Conservation (phyloP, 1,140 invertebrate genomes). For the Littorina saxatilis region DNA sequence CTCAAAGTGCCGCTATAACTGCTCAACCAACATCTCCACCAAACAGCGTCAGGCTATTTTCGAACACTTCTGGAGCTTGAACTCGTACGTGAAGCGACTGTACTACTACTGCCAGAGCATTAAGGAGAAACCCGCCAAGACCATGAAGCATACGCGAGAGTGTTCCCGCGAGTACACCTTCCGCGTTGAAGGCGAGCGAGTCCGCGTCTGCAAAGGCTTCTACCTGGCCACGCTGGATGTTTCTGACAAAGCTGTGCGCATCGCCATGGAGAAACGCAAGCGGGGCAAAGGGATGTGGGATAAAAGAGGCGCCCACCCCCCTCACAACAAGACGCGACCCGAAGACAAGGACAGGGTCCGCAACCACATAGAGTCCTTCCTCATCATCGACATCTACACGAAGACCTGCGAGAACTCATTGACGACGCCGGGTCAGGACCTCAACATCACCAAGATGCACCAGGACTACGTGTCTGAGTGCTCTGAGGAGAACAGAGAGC, state of each 20-base stretch:
- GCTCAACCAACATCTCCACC: neutral
- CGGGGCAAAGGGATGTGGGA: neutral
- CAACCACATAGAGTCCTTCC: slow-evolving; percentile 13
- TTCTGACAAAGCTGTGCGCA: slow-evolving; percentile 31
- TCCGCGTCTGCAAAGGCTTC: slow-evolving; percentile 31
- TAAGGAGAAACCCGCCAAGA: slow-evolving; percentile 31
- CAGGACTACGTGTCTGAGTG: neutral
- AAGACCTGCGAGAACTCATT: neutral
- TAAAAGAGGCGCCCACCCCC: neutral
- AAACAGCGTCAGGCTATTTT: slow-evolving; percentile 25
- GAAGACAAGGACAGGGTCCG: slow-evolving; percentile 5
- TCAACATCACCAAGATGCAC: neutral
- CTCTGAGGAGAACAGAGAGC: neutral
- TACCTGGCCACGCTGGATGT: slow-evolving; percentile 35
- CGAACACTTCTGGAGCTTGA: slow-evolving; percentile 20
- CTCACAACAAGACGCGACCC: neutral
- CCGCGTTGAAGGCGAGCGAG: slow-evolving; percentile 9
- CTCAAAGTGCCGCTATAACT: slow-evolving; percentile 32
- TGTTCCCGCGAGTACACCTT: slow-evolving; percentile 35
- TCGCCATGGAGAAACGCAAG: slow-evolving; percentile 36
- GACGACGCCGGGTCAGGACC: neutral
- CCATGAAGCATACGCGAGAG: slow-evolving; percentile 31
- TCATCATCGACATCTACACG: slow-evolving; percentile 13
- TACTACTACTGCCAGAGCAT: slow-evolving; percentile 39
- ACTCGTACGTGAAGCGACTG: slow-evolving; percentile 35